These are phyloP conservation scores for Bos indicus DNA, from an alignment of 2,113 vertebrate genomes.

Conservation along the genomic window DNA sequence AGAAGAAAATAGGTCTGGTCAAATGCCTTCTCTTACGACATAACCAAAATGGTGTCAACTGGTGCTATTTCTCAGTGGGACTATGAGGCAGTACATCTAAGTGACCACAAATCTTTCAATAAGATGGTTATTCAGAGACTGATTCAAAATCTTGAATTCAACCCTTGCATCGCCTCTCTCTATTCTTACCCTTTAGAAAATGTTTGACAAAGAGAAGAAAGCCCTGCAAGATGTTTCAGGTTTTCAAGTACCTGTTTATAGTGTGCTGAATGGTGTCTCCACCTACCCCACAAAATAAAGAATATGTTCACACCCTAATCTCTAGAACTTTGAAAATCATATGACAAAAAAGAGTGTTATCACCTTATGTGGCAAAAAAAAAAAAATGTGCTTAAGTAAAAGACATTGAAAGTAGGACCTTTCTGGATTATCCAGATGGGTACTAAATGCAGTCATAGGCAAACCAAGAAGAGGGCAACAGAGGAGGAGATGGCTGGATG, in stretches of 20 bases:
- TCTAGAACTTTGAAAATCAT: not conserved
- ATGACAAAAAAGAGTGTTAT: not conserved
- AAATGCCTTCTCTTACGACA: not conserved
- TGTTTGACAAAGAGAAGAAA: not conserved
- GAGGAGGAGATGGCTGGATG: not conserved
- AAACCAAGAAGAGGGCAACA: not conserved
- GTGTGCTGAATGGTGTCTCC: not conserved
- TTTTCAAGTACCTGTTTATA: not conserved
- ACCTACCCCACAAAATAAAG: not conserved
- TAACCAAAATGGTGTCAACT: not conserved
- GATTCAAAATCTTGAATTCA: not conserved
- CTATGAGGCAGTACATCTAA: not conserved
- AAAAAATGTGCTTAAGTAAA: not conserved
- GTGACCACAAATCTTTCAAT: not conserved
- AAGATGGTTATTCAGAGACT: not conserved
- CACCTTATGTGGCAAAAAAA: not conserved
- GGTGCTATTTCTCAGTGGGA: not conserved
- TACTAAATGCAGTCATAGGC: not conserved
- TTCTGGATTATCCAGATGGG: not conserved
- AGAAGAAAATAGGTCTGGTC: not conserved
- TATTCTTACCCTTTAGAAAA: not conserved
- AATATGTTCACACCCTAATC: not conserved
- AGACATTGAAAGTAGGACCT: not conserved
- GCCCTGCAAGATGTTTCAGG: not conserved
- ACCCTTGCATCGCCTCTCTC: not conserved